Evolutionary conservation across 2,797 vertebrate species (phyloP), one percentile per base, ranked within the genome.

Genomic region (Myiothlypis chrysogaster): DNA sequence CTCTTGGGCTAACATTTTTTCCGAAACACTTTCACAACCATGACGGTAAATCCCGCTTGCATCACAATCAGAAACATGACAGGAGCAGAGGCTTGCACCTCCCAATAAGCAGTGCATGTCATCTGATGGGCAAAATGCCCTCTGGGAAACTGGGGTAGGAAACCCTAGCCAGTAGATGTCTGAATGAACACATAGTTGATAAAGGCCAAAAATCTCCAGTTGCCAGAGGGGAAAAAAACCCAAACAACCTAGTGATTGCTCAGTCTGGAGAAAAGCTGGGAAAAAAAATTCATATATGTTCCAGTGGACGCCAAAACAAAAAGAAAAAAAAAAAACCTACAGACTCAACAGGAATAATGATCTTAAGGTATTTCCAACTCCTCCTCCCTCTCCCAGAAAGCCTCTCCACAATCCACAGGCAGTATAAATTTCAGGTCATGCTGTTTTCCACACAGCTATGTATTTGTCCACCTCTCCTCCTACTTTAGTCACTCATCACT

Each of bases 161-260:
- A 92, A 87, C 13, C 2, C 2, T 37, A 70, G 82, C 56, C 75
- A 84, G 59, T 2, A 72, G 52, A 94, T 66, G 59, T 60, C 44
- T 55, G 71, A 87, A 66, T 53, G 71, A 93, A 81, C 61, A 77
- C 41, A 69, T 6, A 77, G 47, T 68, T 68, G 91, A 85, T 71
- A 83, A 80, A 85, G 60, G 49, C 49, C 68, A 93, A 53, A 94
- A 94, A 83, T 91, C 92, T 32, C 34, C 69, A 83, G 14, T 92
- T 85, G 83, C 75, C 15, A 85, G 32, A 85, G 32, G 34, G 25
- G 0, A 24, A 41, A 25, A 22, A 10, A 8, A 1, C 6, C 12
- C 49, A 50, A 55, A 32, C 47, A 75, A 68, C 30, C 17, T 32
- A 27, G 12, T 34, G 22, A 83, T 70, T 73, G 7, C 37, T 89